These are phyloP conservation scores for Avahi laniger DNA, from an alignment of 2,797 vertebrate genomes.

Conservation along the genomic window DNA sequence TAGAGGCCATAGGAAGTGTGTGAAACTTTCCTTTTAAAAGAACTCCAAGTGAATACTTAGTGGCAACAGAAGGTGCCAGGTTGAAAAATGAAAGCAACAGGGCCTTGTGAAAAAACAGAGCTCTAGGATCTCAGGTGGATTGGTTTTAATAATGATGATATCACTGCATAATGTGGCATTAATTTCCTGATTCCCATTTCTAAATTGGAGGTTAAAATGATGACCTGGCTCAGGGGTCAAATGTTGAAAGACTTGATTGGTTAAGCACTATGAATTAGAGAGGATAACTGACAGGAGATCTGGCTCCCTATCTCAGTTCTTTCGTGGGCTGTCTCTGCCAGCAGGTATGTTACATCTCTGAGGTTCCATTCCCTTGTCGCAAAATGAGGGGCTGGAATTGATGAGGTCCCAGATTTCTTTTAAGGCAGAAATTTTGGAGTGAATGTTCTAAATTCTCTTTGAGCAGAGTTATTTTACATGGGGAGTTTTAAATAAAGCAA, in stretches of 20 bases:
- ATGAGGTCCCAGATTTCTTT: neutral
- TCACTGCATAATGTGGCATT: conserved; percentile 54
- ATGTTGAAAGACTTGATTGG: conserved; percentile 35
- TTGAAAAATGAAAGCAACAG: conserved; percentile 58
- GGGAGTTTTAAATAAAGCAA: conserved; percentile 16
- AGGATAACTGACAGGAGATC: neutral
- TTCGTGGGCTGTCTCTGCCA: neutral
- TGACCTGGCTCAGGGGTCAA: conserved; percentile 51
- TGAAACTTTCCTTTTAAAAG: conserved; percentile 79
- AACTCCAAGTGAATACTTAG: conserved; percentile 68
- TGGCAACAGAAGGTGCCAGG: conserved; percentile 57
- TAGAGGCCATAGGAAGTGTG: conserved; percentile 71
- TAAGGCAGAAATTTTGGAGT: conserved; percentile 33
- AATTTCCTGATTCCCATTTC: conserved; percentile 38
- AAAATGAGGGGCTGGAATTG: conserved; percentile 32
- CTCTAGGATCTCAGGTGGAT: conserved; percentile 16
- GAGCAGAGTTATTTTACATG: neutral
- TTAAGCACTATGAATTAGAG: conserved; percentile 49
- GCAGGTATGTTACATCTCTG: conserved; percentile 27
- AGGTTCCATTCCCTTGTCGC: neutral
- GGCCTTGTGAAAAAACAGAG: conserved; percentile 26
- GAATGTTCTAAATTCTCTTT: conserved; percentile 27
- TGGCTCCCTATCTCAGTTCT: neutral
- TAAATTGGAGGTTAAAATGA: conserved; percentile 47
- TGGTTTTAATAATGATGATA: conserved; percentile 49